Evolutionary conservation across 2,888 invertebrate genomes (phyloP), one percentile per base, ranked within the genome.

Genomic region (Lottia gigantea): DNA sequence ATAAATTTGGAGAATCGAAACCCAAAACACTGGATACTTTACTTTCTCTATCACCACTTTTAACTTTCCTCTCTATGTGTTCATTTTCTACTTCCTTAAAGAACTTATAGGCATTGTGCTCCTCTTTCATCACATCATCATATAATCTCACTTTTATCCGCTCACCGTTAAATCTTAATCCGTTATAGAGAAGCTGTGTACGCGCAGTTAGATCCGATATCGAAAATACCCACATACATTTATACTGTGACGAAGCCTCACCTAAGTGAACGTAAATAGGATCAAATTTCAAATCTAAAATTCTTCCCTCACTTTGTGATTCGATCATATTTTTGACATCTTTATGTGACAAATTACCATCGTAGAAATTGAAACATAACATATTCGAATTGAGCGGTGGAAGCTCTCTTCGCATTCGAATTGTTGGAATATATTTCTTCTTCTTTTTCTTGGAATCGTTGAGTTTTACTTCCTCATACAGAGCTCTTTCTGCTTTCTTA

Each of bases 101-200:
- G 25, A 79, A 73, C 47, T 74, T 77, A 64, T 78, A 80, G 0
- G 79, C 79, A 14, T 79, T 76, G 46, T 80, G 73, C 67, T 81
- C 81, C 23, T 80, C 79, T 16, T 71, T 72, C 72, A 78, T 74
- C 61, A 78, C 73, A 66, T 79, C 77, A 71, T 80, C 79, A 64
- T 74, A 76, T 49, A 69, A 66, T 8, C 77, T 73, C 3, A 80
- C 78, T 12, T 71, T 70, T 6, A 73, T 67, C 46, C 68, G 71
- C 0, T 76, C 73, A 6, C 76, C 79, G n/a, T 75, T 71, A 12
- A 78, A 72, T 16, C 62, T 63, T 25, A 82, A 25, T 7, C 82
- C 82, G 45, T 66, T 68, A 11, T 69, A 55, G 1, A 75, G 45
- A 7, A 80, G 64, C 12, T 68, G 46, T 15, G 76, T 73, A 46